Evolutionary conservation across 2,797 vertebrate genomes (phyloP).

Genomic region (Sternotherus odoratus): DNA sequence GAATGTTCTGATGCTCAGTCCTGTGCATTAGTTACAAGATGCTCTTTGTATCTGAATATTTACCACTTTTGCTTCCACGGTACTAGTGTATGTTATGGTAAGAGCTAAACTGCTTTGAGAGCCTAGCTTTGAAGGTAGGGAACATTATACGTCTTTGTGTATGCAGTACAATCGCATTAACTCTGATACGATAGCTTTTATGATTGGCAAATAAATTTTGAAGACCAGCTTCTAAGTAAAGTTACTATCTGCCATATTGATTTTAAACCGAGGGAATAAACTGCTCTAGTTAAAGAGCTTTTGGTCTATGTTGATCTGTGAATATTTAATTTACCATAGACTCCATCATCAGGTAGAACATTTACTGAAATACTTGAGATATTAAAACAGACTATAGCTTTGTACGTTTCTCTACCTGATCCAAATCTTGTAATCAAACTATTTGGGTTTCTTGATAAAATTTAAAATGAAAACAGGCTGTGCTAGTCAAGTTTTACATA

Average conservation of each 20-base stretch:
- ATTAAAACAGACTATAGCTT: neutral
- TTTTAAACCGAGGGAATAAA: constrained; percentile 13
- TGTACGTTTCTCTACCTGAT: neutral
- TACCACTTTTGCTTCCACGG: fast-evolving
- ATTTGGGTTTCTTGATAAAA: neutral
- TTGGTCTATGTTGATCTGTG: constrained; percentile 3
- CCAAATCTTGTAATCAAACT: neutral
- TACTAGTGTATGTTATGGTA: neutral
- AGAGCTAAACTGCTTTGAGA: neutral
- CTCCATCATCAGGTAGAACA: neutral
- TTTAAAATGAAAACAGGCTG: neutral
- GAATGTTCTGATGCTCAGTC: neutral
- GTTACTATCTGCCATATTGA: constrained; percentile 7
- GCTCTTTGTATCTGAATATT: neutral
- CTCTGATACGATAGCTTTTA: constrained; percentile 37
- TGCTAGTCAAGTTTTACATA: neutral
- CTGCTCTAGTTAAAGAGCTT: constrained; percentile 1
- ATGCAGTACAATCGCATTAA: neutral
- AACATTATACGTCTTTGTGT: constrained; percentile 14
- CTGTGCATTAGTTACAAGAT: neutral
- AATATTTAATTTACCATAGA: neutral
- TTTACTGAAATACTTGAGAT: neutral
- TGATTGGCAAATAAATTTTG: constrained; percentile 37
- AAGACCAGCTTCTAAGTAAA: neutral
- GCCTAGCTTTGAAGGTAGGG: neutral